Conservation (phyloP, 2,888 invertebrate genomes). For the Ctenicera cuprea region DNA sequence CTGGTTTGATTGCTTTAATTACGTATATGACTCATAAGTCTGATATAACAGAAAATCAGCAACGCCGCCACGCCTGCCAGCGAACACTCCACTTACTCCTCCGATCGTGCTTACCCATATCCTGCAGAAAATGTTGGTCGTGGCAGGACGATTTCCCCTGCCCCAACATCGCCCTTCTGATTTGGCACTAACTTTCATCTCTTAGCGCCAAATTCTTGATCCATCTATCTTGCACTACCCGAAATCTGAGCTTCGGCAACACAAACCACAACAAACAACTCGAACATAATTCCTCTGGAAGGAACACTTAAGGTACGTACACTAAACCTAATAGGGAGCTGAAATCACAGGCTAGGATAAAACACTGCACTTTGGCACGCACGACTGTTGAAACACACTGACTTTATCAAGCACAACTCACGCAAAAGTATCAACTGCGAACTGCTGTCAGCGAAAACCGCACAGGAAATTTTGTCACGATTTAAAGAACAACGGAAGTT, state of each 20-base stretch:
- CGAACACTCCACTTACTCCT: neutral
- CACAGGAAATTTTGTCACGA: constrained; percentile 53
- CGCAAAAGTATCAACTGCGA: constrained; percentile 14
- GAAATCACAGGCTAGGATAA: constrained; percentile 34
- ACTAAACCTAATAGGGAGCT: constrained; percentile 44
- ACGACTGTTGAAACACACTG: constrained; percentile 17
- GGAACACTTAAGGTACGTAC: constrained; percentile 11
- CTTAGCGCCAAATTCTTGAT: constrained; percentile 3
- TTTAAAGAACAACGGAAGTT: constrained; percentile 53
- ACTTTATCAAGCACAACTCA: constrained; percentile 11
- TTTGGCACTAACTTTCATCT: constrained; percentile 50
- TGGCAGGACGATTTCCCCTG: constrained; percentile 56
- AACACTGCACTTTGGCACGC: constrained; percentile 43
- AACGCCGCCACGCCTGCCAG: constrained; percentile 11
- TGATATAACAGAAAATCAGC: constrained; percentile 14
- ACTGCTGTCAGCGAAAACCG: constrained; percentile 24
- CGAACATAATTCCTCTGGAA: neutral
- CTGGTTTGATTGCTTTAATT: no score
- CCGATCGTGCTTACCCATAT: constrained; percentile 65
- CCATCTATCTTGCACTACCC: constrained; percentile 20
- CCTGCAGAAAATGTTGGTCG: constrained; percentile 66
- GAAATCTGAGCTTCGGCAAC: neutral
- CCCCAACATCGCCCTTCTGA: constrained; percentile 51
- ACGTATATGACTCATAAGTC: neutral
- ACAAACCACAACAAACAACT: neutral